Evolutionary conservation across 2,113 vertebrate genomes (phyloP), one percentile per base, ranked within the genome.

Genomic region (Pseudorhombus dupliciocellatus): DNA sequence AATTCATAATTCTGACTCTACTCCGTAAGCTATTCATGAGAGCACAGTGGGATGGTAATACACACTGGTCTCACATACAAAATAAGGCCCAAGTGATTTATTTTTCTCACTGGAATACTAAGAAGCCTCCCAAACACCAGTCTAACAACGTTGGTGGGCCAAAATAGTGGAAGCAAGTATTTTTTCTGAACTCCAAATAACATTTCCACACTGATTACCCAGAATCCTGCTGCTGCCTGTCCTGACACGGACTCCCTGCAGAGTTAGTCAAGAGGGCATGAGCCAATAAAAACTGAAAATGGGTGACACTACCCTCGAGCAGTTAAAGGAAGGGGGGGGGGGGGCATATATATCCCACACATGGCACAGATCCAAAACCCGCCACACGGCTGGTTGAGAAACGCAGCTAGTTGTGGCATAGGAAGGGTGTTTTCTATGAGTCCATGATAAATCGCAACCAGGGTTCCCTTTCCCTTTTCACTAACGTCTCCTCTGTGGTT

Each of bases 401-500:
- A 90, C 28, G 16, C 21, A 30, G 55, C 22, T 24, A 21, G 57
- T 61, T 89, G 83, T 85, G 83, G 84, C 80, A 84, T 85, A 84
- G 88, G 89, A 92, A 91, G 88, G 89, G 80, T 91, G 92, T 90
- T 89, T 83, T 87, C 77, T 77, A 40, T 84, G 80, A 77, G 79
- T 86, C 69, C 77, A 78, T 70, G 83, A 90, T 90, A 85, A 92
- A 92, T 87, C 80, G 85, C 81, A 86, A 86, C 67, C 26, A 1
- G 80, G 78, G 82, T 92, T 88, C 81, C 80, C 62, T 92, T 90
- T 88, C 79, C 79, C 89, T 89, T 84, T 85, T 67, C 72, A 74
- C 75, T 78, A 94, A 93, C 87, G 89, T 89, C 84, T 90, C 79
- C 69, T 74, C 53, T 94, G 91, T 87, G 91, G 92, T 91, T 92